A percentile compares a stretch with the other conserved stretches of the same genome.
Evolutionary conservation across 2,888 invertebrate genomes (phyloP).

Genomic region (Oxystoma pomonae): DNA sequence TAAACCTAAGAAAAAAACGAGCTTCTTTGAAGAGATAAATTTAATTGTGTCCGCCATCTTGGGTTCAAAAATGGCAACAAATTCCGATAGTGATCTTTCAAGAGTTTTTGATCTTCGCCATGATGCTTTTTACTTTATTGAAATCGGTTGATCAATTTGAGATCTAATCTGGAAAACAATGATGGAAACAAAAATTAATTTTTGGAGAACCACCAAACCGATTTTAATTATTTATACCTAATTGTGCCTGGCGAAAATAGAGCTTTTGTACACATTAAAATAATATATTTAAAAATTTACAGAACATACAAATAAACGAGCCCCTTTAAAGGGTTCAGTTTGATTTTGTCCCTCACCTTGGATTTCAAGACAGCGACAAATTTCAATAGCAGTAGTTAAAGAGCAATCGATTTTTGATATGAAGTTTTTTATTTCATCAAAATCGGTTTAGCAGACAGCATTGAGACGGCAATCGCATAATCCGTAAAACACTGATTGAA

Average conservation of each 20-base stretch:
- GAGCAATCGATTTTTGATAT: not conserved
- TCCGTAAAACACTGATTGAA: not conserved
- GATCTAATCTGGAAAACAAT: not conserved
- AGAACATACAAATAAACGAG: not conserved
- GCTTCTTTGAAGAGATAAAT: too few relatives aligned
- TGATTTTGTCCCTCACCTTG: not conserved
- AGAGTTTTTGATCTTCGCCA: too few relatives aligned
- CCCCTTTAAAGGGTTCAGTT: not conserved
- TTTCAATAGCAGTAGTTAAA: not conserved
- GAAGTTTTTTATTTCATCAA: not conserved
- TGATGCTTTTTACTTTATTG: too few relatives aligned
- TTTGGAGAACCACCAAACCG: not conserved
- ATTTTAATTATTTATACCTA: not conserved
- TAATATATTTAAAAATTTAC: not conserved
- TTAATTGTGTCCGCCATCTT: not conserved
- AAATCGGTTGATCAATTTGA: too few relatives aligned
- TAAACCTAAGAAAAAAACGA: too few relatives aligned
- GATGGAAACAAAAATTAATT: not conserved
- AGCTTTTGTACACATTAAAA: not conserved
- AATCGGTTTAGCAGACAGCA: not conserved
- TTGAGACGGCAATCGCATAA: not conserved
- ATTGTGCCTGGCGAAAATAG: not conserved
- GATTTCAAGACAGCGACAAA: not conserved
- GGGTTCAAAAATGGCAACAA: not conserved
- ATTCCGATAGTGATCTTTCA: not conserved